phyloP scores from a whole-genome alignment of 1,140 invertebrate genomes.

The Drosophila sturtevanti region DNA sequence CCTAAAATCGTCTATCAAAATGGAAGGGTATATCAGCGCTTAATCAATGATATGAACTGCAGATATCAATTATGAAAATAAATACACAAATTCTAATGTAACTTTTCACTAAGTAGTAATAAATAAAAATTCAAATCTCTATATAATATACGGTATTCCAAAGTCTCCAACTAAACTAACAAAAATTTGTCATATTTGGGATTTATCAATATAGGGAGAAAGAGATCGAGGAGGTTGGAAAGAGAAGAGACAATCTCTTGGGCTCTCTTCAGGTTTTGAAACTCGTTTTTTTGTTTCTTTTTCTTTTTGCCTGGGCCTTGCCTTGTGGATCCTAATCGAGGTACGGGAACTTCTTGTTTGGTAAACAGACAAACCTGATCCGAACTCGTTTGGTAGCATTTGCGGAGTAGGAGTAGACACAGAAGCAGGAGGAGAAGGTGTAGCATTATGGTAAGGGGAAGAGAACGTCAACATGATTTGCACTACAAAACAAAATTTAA shows the following conservation, averaged over 20 bases:
- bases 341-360: slow-evolving; percentile 59
- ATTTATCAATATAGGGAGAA: not conserved
- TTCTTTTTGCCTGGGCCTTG: slow-evolving; percentile 2
- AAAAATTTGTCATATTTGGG: not conserved
- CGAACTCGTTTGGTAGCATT: slow-evolving; percentile 77
- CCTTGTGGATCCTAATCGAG: slow-evolving; percentile 50
- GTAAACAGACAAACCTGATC: slow-evolving; percentile 63
- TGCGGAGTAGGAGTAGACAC: slow-evolving; percentile 31
- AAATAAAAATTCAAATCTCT: too few species aligned
- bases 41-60: too few species aligned
- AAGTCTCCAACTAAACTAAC: slow-evolving; percentile 18
- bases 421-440: slow-evolving; percentile 8
- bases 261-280: slow-evolving; percentile 20
- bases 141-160: not conserved
- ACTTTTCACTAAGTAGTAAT: too few species aligned
- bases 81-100: too few species aligned
- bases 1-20: not conserved
- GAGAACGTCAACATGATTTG: slow-evolving; percentile 73
- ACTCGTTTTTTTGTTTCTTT: slow-evolving; percentile 5
- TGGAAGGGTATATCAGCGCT: not conserved
- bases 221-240: not conserved
- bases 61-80: too few species aligned
- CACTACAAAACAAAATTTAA: slow-evolving; percentile 76
- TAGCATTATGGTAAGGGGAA: slow-evolving; percentile 23
- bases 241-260: not conserved